Percentiles rank a stretch among this genome's conserved stretches.
These are phyloP conservation scores for Rapana venosa DNA, from an alignment of 2,888 invertebrate species.

Conservation along the genomic window DNA sequence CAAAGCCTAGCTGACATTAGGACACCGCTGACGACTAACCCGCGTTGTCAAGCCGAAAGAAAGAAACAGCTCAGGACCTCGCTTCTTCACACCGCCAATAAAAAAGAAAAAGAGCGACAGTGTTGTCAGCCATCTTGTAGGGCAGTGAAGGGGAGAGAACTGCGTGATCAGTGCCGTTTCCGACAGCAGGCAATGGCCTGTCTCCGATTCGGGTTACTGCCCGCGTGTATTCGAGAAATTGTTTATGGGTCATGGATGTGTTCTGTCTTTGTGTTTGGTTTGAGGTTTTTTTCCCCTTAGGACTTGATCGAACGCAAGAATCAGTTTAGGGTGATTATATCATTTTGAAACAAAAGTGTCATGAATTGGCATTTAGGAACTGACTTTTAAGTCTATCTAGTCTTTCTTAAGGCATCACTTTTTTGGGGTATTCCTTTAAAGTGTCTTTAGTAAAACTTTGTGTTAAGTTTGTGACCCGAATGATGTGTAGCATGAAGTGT, in stretches of 20 bases:
- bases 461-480: too few relatives aligned
- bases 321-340: too few relatives aligned
- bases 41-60: neutral
- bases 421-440: too few relatives aligned
- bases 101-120: neutral
- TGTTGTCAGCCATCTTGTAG: neutral
- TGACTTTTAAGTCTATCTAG: too few relatives aligned
- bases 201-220: conserved; percentile 11
- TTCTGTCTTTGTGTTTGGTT: neutral
- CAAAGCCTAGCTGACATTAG: neutral
- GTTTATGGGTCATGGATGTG: neutral
- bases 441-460: too few relatives aligned
- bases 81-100: neutral
- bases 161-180: conserved; percentile 5
- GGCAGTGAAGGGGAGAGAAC: neutral
- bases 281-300: neutral
- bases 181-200: conserved; percentile 19
- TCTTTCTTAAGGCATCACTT: too few relatives aligned
- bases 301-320: too few relatives aligned
- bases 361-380: too few relatives aligned
- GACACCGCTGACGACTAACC: neutral
- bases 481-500: too few relatives aligned
- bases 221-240: neutral
- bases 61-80: neutral
- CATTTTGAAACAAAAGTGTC: too few relatives aligned